phyloP scores from a whole-genome alignment of 1,140 invertebrate species.

The Physella acuta region DNA sequence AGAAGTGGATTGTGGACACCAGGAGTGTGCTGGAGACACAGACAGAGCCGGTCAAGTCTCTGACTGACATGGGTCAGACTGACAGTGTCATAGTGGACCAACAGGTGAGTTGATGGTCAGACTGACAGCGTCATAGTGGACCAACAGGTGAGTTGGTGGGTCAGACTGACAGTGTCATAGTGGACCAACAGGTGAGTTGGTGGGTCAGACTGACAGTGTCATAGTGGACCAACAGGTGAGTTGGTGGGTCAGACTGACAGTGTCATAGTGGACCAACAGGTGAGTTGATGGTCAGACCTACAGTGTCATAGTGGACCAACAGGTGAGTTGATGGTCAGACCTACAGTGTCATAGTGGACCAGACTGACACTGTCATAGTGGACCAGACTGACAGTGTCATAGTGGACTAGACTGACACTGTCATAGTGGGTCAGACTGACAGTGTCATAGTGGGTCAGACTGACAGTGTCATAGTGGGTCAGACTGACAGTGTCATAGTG shows the following conservation, averaged over 20 bases:
- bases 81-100: conserved; percentile 65
- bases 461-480: conserved; percentile 62
- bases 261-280: not conserved
- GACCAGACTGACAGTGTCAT: too few relatives aligned
- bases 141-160: conserved; percentile 14
- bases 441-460: too few relatives aligned
- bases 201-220: conserved; percentile 62
- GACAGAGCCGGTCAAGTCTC: conserved; percentile 31
- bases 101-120: conserved; percentile 60
- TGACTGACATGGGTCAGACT: conserved; percentile 56
- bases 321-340: too few relatives aligned
- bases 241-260: not conserved
- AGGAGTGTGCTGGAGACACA: conserved; percentile 41
- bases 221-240: conserved; percentile 68
- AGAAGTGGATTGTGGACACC: conserved; percentile 45
- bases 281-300: not conserved
- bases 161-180: conserved; percentile 64
- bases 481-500: conserved; percentile 64
- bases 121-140: not conserved
- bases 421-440: too few relatives aligned
- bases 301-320: too few relatives aligned
- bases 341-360: too few relatives aligned
- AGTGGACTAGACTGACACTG: too few relatives aligned
- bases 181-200: conserved; percentile 66
- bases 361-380: too few relatives aligned